phyloP scores from a whole-genome alignment of 2,888 invertebrate genomes.

The Mycalesis mineus region DNA sequence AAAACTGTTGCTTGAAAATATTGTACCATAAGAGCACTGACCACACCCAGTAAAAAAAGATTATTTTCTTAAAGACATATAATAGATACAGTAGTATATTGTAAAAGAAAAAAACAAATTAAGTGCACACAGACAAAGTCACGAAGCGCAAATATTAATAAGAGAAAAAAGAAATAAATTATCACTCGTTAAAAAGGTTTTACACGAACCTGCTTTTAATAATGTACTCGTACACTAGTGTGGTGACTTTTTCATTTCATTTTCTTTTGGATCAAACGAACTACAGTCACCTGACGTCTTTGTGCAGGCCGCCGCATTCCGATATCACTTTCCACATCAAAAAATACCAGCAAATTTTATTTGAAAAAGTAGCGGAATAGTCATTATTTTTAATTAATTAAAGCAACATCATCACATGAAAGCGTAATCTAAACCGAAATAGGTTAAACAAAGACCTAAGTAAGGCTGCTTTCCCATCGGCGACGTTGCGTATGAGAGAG shows the following conservation, averaged over 20 bases:
- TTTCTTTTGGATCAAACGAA: not conserved
- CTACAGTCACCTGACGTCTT: not conserved
- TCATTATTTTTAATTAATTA: conserved; percentile 57
- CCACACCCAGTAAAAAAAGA: no score
- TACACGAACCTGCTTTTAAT: no score
- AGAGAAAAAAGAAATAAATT: no score
- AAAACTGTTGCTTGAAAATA: no score
- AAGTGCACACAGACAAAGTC: no score
- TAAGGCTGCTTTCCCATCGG: conserved; percentile 8
- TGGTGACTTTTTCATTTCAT: not conserved
- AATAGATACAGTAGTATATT: no score
- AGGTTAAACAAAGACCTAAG: conserved; percentile 67
- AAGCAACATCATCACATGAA: conserved; percentile 58
- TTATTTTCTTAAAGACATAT: no score
- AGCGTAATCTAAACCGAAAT: conserved; percentile 74
- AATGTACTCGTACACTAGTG: no score
- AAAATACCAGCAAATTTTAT: conserved; percentile 23
- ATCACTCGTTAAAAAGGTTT: no score
- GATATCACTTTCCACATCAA: conserved; percentile 29
- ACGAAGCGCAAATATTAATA: no score
- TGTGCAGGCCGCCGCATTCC: conserved; percentile 3
- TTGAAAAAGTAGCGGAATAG: conserved; percentile 29
- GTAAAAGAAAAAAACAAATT: no score
- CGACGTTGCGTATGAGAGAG: not conserved
- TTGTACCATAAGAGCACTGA: no score